Conservation (phyloP, 2,113 vertebrate species). For the Vulpes ferrilata region DNA sequence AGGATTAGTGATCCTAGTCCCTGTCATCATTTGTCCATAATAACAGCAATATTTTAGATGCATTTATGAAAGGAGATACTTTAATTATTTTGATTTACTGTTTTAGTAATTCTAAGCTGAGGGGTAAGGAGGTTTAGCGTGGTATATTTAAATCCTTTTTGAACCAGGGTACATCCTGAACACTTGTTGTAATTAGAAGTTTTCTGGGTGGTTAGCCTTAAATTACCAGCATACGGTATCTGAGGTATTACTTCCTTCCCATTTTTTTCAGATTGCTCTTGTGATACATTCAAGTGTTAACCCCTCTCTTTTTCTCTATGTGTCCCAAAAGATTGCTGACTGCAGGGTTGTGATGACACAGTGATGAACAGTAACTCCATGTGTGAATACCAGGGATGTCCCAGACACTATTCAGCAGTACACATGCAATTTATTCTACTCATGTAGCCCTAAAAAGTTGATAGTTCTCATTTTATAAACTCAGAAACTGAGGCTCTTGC, state of each 20-base stretch:
- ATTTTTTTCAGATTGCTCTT: not conserved
- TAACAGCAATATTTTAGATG: constrained; percentile 15
- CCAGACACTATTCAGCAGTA: not conserved
- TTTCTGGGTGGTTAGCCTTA: not conserved
- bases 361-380: not conserved
- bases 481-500: not conserved
- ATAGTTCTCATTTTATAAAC: not conserved
- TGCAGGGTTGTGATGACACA: not conserved
- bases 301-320: not conserved
- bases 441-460: not conserved
- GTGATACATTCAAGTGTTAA: not conserved
- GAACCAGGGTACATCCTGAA: not conserved
- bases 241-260: not conserved
- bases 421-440: not conserved
- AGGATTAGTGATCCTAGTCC: not conserved
- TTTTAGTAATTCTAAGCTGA: not conserved
- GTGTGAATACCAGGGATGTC: not conserved
- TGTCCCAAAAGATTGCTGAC: not conserved
- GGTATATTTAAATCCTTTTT: constrained; percentile 12
- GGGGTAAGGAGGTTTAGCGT: not conserved
- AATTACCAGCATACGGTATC: not conserved
- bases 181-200: not conserved
- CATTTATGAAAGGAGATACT: not conserved
- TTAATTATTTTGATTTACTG: not conserved
- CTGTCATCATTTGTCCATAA: not conserved